A percentile compares a stretch with the other conserved stretches of the same genome.
These are phyloP conservation scores for Drosophila bocki DNA, from an alignment of 1,140 invertebrate species.

Conservation along the genomic window DNA sequence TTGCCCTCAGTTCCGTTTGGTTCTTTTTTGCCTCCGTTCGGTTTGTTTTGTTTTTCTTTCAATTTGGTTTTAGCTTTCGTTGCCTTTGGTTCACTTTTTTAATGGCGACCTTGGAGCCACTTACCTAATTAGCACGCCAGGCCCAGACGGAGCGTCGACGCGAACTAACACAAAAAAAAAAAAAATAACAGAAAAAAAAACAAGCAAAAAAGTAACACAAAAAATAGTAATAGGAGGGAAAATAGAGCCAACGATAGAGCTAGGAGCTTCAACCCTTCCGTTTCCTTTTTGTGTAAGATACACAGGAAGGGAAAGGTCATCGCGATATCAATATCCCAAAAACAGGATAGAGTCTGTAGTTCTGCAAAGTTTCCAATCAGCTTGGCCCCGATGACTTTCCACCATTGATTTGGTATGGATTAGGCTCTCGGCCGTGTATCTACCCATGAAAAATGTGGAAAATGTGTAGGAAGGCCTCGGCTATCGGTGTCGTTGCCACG, in stretches of 20 bases:
- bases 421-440: constrained; percentile 48
- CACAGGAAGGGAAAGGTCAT: constrained; percentile 38
- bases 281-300: constrained; percentile 5
- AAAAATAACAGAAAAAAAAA: constrained; percentile 2
- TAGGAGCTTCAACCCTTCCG: constrained; percentile 35
- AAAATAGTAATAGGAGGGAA: neutral
- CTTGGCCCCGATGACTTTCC: constrained; percentile 19
- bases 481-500: constrained; percentile 63
- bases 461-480: constrained; percentile 50
- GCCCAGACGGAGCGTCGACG: constrained; percentile 62
- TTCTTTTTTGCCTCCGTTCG: constrained; percentile 14
- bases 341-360: constrained; percentile 20
- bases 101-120: constrained; percentile 79
- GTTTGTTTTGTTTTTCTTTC: constrained; percentile 42
- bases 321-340: constrained; percentile 10
- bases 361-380: constrained; percentile 46
- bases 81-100: constrained; percentile 69
- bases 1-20: constrained; percentile 40
- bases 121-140: constrained; percentile 76
- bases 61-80: constrained; percentile 41
- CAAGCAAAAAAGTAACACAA: constrained; percentile 2
- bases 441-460: constrained; percentile 43
- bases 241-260: constrained; percentile 8
- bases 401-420: constrained; percentile 75
- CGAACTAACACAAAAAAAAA: constrained; percentile 17